Percentiles rank a stretch among this genome's conserved stretches.
Evolutionary conservation across 2,888 invertebrate species (phyloP).

Genomic region (Mesorhabditis spiculigera): DNA sequence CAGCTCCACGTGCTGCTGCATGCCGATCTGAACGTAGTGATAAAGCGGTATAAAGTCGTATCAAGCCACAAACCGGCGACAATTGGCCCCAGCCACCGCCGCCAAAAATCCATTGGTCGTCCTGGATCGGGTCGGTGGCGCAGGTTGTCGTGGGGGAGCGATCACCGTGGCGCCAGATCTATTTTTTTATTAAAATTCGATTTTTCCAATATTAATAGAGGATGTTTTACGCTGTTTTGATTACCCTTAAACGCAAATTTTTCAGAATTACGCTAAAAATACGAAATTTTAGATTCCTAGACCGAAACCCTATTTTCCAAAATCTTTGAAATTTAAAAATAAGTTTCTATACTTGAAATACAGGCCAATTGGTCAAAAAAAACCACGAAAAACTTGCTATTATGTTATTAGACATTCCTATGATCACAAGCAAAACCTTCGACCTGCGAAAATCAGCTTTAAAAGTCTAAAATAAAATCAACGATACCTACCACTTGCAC

Average conservation of each 20-base stretch:
- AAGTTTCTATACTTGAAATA: too few species aligned
- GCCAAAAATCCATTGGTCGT: slow-evolving; percentile 21
- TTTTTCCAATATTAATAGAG: not conserved
- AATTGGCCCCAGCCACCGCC: slow-evolving; percentile 38
- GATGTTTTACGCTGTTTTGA: not conserved
- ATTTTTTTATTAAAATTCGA: not conserved
- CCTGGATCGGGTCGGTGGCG: slow-evolving; percentile 26
- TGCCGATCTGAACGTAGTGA: slow-evolving; percentile 22
- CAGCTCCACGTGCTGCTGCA: slow-evolving; percentile 30
- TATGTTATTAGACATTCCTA: too few species aligned
- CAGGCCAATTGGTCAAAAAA: too few species aligned
- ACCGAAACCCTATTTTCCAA: not conserved
- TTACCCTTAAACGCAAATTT: not conserved
- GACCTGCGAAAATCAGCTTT: too few species aligned
- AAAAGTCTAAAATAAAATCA: too few species aligned
- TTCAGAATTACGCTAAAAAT: not conserved
- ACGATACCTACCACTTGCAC: not conserved
- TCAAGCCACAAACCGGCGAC: slow-evolving; percentile 22
- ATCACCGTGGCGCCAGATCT: slow-evolving; percentile 49
- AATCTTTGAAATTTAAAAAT: not conserved
- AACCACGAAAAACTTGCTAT: too few species aligned
- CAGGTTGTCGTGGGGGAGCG: slow-evolving; percentile 36
- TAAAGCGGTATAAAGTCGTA: not conserved
- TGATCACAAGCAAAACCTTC: too few species aligned
- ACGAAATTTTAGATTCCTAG: not conserved